Evolutionary conservation across 2,113 vertebrate species (phyloP), one percentile per base, ranked within the genome.

Genomic region (Thomomys bottae): DNA sequence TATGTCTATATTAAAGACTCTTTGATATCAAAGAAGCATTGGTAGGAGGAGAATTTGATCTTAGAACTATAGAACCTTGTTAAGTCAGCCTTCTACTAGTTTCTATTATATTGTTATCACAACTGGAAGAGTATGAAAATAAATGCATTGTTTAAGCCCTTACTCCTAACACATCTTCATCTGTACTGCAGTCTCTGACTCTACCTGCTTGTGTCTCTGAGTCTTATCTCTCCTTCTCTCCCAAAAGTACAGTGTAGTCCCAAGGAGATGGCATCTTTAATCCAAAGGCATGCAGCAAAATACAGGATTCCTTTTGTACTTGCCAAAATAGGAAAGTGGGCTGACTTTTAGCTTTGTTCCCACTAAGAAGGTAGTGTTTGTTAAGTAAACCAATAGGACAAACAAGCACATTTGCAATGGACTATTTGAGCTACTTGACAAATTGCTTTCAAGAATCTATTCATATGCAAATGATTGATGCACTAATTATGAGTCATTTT

Each of bases 371-470:
- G 59, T 81, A 84, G 83, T 81, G 32, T 92, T 84, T 95, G 42
- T 82, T 61, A 93, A 78, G 87, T 82, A 86, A 94, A 94, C 73
- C 73, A 93, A 67, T 36, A 86, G 49, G 18, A 54, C 81, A 87
- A 93, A 87, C 54, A 87, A 93, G 84, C 54, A 90, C 23, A 83
- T 57, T 96, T 84, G 32, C 66, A 89, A 34, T 84, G 61, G 64
- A 87, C 77, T 91, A 78, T 75, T 89, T 92, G 91, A 94, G 59
- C 87, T 91, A 91, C 70, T 88, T 93, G 72, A 94, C 88, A 89
- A 84, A 92, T 77, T 92, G 80, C 40, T 92, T 93, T 88, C 64
- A 90, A 92, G 83, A 49, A 93, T 70, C 45, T 30, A 91, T 92
- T 96, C 87, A 75, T 79, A 79, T 76, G 54, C 66, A 93, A 85